phyloP scores from a whole-genome alignment of 1,140 invertebrate genomes.

The Drosophila lowei region DNA sequence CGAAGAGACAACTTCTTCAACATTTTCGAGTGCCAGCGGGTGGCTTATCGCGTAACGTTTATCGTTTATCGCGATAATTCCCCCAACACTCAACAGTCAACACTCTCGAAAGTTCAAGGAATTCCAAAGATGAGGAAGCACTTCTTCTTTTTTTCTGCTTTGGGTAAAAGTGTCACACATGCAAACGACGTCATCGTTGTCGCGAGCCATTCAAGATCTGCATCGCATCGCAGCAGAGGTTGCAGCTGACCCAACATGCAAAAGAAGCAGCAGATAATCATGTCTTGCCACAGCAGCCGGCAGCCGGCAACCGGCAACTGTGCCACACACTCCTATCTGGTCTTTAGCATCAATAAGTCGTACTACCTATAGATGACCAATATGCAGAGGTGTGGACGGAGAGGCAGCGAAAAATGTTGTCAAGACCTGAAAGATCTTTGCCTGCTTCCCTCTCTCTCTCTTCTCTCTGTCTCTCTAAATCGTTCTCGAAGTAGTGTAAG shows the following conservation, averaged over 20 bases:
- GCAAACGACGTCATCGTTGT: slow-evolving; percentile 59
- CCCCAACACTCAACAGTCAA: slow-evolving; percentile 20
- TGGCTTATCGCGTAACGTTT: slow-evolving; percentile 45
- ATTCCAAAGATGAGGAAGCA: slow-evolving; percentile 71
- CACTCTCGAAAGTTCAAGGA: slow-evolving; percentile 41
- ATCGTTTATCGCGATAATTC: slow-evolving; percentile 66
- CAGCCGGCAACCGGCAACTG: slow-evolving; percentile 31
- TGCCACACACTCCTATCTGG: slow-evolving; percentile 58
- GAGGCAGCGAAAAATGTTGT: slow-evolving; percentile 3
- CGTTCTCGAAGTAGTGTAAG: not conserved
- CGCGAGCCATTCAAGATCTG: slow-evolving; percentile 64
- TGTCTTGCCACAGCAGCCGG: slow-evolving; percentile 23
- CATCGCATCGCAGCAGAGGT: slow-evolving; percentile 31
- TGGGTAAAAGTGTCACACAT: slow-evolving; percentile 65
- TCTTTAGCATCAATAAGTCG: slow-evolving; percentile 61
- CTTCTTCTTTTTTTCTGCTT: slow-evolving; percentile 9
- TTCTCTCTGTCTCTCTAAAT: slow-evolving; percentile 3
- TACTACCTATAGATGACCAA: slow-evolving; percentile 36
- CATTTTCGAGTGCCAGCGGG: slow-evolving; percentile 39
- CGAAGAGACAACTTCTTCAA: slow-evolving; percentile 29
- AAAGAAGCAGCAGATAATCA: slow-evolving; percentile 40
- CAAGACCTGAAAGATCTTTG: not conserved
- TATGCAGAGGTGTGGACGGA: slow-evolving; percentile 21
- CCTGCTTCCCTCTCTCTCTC: not conserved
- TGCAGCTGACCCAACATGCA: slow-evolving; percentile 55